Conservation (phyloP, 2,113 vertebrate genomes). For the Coracopsis vasa region DNA sequence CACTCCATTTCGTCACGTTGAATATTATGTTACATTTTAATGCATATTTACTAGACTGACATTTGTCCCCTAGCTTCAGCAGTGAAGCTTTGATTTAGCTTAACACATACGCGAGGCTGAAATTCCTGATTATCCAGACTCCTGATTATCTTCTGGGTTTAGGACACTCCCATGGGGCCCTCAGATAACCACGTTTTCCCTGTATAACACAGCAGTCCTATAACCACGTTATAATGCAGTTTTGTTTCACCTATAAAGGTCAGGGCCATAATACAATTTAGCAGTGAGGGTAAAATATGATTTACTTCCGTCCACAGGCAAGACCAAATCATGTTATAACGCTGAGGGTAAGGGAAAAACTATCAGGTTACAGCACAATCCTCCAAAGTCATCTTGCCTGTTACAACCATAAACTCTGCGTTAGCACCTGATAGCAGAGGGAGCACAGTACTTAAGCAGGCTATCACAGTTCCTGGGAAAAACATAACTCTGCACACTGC, state of each 20-base stretch:
- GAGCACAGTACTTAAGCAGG: conserved; percentile 54
- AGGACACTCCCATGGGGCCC: conserved; percentile 2
- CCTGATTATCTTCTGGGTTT: conserved; percentile 21
- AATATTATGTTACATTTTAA: conserved; percentile 8
- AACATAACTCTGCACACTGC: background rate
- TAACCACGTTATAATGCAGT: conserved; percentile 56
- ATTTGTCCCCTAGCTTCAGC: background rate
- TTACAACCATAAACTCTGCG: conserved; percentile 64
- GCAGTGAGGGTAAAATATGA: conserved; percentile 61
- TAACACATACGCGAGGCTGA: background rate
- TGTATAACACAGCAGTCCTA: conserved; percentile 42
- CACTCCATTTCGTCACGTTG: background rate
- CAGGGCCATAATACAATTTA: conserved; percentile 65
- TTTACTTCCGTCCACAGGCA: conserved; percentile 65
- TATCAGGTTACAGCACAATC: conserved; percentile 67
- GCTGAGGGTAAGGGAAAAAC: conserved; percentile 41
- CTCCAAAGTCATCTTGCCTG: conserved; percentile 65
- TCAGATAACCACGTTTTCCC: conserved; percentile 37
- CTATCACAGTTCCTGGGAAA: conserved; percentile 21
- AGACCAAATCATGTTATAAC: conserved; percentile 65
- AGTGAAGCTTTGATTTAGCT: background rate
- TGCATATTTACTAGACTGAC: background rate
- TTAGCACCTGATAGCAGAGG: conserved; percentile 56
- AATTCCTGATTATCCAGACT: conserved; percentile 42
- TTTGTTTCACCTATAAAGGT: conserved; percentile 65